Base-by-base conservation (phyloP, 2,888 invertebrate genomes). In the Microdon myrmicae region DNA sequence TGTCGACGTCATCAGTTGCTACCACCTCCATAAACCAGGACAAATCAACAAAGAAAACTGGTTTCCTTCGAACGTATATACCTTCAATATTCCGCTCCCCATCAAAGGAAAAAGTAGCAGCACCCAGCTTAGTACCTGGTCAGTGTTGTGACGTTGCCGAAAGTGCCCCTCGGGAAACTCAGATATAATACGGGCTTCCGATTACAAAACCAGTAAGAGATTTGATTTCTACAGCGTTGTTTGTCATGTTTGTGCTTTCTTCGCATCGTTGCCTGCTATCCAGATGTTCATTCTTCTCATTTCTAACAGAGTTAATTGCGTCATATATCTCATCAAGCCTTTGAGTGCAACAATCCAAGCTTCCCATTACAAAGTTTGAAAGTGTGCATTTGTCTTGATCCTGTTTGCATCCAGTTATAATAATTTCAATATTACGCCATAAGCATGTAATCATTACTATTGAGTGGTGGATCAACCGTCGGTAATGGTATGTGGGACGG, bases 21-120 rank as follows among this genome's bases (percentile, higher is more conserved):
- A 35, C 56, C 17, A 53, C 32, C 25, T 61, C 61, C 16, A 26
- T 61, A 29, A n/a, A 53, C 54, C 49, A 48, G 58, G 44, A 44
- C 58, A 61, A 48, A 37, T 6, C 56, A 31, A 35, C 14, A n/a
- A 48, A 53, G 55, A 54, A 67, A 45, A 59, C 43, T 23, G 39
- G 55, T 20, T 23, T 70, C 4, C 51, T 70, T 8, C 66, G 58
- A 45, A 58, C 37, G 23, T 70, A 69, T 19, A 59, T 70, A 25
- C 70, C 70, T n/a, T 67, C 69, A 3, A 20, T 69, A 35, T 66
- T 67, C 51, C 73, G 73, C 67, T 71, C 70, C 59, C 70, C 68
- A 60, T 59, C 67, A 51, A 26, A 48, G 9, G 67, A 51, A 49
- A 56, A 45, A 14, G 35, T 6, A 2, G 35, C 1, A 22, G 13